These are phyloP conservation scores for Melanostoma scalare DNA, from an alignment of 2,888 invertebrate species.

Conservation along the genomic window DNA sequence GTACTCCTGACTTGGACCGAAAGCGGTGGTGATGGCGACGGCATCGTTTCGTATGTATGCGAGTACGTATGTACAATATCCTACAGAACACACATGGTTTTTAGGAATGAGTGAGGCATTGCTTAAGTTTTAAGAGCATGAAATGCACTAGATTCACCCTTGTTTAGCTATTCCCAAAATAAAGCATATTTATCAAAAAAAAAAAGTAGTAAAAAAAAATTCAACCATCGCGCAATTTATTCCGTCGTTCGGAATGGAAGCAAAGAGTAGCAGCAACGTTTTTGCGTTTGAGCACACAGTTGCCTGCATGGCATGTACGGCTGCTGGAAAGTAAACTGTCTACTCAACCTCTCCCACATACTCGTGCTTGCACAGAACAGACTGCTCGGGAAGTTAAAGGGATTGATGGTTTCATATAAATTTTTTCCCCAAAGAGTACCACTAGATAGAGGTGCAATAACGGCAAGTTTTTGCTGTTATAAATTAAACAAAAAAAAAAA, in stretches of 20 bases:
- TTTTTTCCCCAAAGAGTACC: no score
- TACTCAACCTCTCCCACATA: not conserved
- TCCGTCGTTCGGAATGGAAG: not conserved
- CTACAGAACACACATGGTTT: not conserved
- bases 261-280: not conserved
- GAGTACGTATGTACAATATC: not conserved
- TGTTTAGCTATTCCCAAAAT: slow-evolving; percentile 7
- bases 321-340: not conserved
- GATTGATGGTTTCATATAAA: no score
- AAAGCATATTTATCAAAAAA: not conserved
- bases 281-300: not conserved
- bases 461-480: no score
- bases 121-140: not conserved
- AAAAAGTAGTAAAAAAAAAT: not conserved
- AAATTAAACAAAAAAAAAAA: no score
- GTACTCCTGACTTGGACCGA: not conserved
- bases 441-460: no score
- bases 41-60: not conserved
- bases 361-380: not conserved
- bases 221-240: not conserved
- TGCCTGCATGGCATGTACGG: not conserved
- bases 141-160: slow-evolving; percentile 8
- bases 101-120: not conserved
- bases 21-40: not conserved
- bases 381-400: slow-evolving; percentile 9